Percentiles rank a stretch among this genome's conserved stretches.
Evolutionary conservation across 2,113 vertebrate species (phyloP).

Genomic region (Rhadina sibilatrix): DNA sequence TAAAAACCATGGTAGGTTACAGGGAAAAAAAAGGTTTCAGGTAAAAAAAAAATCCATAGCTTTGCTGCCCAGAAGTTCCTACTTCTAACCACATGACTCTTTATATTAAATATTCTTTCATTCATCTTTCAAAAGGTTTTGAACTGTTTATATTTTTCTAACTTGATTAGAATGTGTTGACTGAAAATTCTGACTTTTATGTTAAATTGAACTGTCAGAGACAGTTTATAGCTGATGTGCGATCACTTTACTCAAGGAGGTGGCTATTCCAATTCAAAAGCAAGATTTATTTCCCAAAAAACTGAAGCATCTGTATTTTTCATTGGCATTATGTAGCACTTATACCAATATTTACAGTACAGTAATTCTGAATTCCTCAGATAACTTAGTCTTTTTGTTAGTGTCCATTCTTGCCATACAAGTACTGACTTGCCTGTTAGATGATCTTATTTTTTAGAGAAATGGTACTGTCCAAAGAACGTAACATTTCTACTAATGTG

Average conservation of each 20-base stretch:
- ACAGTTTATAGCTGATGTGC: not conserved
- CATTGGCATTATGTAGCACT: not conserved
- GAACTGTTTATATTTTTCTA: not conserved
- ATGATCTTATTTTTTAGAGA: not conserved
- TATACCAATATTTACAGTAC: not conserved
- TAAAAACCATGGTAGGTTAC: not conserved
- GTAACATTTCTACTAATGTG: not conserved
- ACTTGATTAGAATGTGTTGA: not conserved
- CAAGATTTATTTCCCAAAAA: not conserved
- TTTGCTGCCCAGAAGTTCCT: not conserved
- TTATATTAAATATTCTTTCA: not conserved
- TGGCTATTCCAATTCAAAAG: not conserved
- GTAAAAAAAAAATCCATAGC: not conserved
- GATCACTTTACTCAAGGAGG: not conserved
- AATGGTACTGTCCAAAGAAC: not conserved
- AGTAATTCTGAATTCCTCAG: not conserved
- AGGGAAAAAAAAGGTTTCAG: not conserved
- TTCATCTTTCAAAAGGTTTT: not conserved
- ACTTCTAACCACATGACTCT: not conserved
- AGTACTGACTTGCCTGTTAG: not conserved
- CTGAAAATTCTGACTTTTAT: not conserved
- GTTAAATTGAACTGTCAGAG: not conserved
- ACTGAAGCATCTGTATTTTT: not conserved
- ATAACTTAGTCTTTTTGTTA: not conserved
- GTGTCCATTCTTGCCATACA: not conserved